Conservation (phyloP, 2,797 vertebrate species). For the Balearica regulorum region DNA sequence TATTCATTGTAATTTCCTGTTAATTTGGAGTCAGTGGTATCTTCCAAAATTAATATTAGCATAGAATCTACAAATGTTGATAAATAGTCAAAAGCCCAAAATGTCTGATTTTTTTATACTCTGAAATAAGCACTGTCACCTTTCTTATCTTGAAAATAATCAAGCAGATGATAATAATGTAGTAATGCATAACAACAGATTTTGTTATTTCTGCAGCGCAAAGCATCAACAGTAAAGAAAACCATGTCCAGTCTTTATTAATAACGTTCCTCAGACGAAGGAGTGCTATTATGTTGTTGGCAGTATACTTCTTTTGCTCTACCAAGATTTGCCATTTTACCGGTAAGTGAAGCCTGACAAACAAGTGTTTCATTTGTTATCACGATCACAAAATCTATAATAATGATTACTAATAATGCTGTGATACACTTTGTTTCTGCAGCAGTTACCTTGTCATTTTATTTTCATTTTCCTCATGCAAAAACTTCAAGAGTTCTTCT, state of each 20-base stretch:
- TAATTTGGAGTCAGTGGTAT: neutral
- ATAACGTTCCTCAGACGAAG: neutral
- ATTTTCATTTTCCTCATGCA: neutral
- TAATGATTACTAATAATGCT: neutral
- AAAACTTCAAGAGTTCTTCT: neutral
- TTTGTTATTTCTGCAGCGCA: neutral
- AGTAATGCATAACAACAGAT: neutral
- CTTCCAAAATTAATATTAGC: neutral
- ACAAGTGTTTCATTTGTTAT: neutral
- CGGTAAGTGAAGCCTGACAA: neutral
- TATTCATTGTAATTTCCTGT: neutral
- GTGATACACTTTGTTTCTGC: neutral
- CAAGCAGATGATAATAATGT: neutral
- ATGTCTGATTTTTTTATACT: neutral
- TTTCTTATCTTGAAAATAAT: neutral
- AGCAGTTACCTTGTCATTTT: neutral
- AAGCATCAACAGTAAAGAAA: neutral
- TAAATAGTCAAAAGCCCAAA: neutral
- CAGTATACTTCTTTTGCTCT: neutral
- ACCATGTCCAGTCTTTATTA: neutral
- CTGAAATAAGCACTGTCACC: neutral
- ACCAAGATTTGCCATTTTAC: neutral
- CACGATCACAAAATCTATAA: neutral
- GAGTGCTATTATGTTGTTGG: neutral
- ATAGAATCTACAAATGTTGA: neutral